Evolutionary conservation across 2,888 invertebrate species (phyloP).

Genomic region (Ypsolopha sequella): DNA sequence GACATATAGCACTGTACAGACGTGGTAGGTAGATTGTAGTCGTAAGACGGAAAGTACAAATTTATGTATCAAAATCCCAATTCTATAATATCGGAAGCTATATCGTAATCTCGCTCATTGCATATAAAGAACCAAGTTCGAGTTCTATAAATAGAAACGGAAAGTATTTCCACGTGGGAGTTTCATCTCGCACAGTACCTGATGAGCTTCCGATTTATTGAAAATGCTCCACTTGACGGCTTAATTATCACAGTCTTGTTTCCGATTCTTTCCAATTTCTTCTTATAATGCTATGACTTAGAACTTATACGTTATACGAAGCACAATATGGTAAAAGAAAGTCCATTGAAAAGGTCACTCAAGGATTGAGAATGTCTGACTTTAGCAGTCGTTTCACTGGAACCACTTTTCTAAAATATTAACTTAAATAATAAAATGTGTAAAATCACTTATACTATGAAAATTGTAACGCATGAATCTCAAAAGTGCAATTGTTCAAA

Average conservation of each 20-base stretch:
- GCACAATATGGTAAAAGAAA: slow-evolving; percentile 63
- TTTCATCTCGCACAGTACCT: slow-evolving; percentile 51
- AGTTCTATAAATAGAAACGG: slow-evolving; percentile 63
- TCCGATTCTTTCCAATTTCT: neutral
- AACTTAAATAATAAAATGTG: slow-evolving; percentile 39
- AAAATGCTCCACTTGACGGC: slow-evolving; percentile 42
- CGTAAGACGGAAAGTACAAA: no score
- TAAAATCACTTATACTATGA: slow-evolving; percentile 35
- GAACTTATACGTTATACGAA: neutral
- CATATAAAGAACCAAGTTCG: slow-evolving; percentile 55
- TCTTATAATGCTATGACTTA: neutral
- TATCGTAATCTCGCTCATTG: slow-evolving; percentile 30
- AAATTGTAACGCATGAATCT: slow-evolving; percentile 29
- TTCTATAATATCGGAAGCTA: neutral
- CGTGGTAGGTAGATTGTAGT: no score
- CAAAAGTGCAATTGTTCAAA: slow-evolving; percentile 19
- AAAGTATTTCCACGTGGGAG: slow-evolving; percentile 69
- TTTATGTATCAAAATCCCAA: no score
- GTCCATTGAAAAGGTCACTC: slow-evolving; percentile 61
- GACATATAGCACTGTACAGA: no score
- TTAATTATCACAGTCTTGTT: slow-evolving; percentile 45
- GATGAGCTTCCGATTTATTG: slow-evolving; percentile 44
- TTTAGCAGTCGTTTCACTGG: slow-evolving; percentile 46
- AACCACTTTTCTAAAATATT: slow-evolving; percentile 44
- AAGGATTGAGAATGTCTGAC: slow-evolving; percentile 57